Evolutionary conservation across 2,888 invertebrate species (phyloP).

Genomic region (Hyles lineata): DNA sequence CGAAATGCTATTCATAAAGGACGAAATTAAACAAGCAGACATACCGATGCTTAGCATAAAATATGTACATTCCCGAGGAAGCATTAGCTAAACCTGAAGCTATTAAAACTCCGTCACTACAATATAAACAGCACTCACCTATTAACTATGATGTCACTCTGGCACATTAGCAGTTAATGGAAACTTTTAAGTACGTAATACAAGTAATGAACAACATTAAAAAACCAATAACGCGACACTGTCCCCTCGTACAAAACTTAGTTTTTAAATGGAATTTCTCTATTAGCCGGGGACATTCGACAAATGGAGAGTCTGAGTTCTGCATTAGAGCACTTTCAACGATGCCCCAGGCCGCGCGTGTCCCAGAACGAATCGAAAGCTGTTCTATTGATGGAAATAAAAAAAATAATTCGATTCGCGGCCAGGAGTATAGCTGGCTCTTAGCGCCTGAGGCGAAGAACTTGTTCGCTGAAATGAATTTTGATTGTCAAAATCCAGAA

Average conservation of each 20-base stretch:
- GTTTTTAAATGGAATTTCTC: slow-evolving; percentile 68
- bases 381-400: slow-evolving; percentile 47
- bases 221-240: slow-evolving; percentile 46
- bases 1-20: slow-evolving; percentile 18
- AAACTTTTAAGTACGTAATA: slow-evolving; percentile 32
- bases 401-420: slow-evolving; percentile 50
- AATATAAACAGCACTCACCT: slow-evolving; percentile 6
- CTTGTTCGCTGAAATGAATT: slow-evolving; percentile 23
- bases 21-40: slow-evolving; percentile 9
- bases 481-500: not conserved
- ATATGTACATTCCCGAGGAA: not conserved
- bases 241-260: slow-evolving; percentile 47
- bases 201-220: slow-evolving; percentile 44
- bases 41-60: not conserved
- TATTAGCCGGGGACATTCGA: slow-evolving; percentile 63
- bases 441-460: slow-evolving; percentile 45
- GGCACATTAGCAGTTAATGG: slow-evolving; percentile 21
- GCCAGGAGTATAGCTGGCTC: slow-evolving; percentile 47
- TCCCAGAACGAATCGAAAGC: slow-evolving; percentile 53
- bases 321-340: slow-evolving; percentile 65
- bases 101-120: slow-evolving; percentile 4
- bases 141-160: slow-evolving; percentile 21
- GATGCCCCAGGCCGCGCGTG: slow-evolving; percentile 61
- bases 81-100: not conserved
- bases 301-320: slow-evolving; percentile 65